Evolutionary conservation across 2,888 invertebrate genomes (phyloP).

Genomic region (Entomobrya multifasciata): DNA sequence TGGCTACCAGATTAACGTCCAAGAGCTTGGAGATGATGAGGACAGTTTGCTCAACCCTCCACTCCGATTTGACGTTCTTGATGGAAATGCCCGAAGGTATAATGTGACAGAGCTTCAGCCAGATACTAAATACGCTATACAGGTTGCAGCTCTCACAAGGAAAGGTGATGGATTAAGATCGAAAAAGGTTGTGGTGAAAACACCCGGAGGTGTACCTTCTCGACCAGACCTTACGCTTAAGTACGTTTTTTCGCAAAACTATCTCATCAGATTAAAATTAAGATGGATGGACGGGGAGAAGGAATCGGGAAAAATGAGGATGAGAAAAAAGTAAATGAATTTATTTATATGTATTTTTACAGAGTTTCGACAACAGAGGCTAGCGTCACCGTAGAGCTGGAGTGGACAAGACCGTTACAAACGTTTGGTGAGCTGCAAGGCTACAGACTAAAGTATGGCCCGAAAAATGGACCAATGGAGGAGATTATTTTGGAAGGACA

Average conservation of each 20-base stretch:
- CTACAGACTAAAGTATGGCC: conserved; percentile 92
- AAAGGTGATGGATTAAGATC: conserved; percentile 98
- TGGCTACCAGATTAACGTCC: conserved; percentile 96
- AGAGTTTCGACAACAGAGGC: conserved; percentile 93
- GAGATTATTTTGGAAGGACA: conserved; percentile 78
- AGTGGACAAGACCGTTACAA: conserved; percentile 94
- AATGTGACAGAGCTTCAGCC: conserved; percentile 96
- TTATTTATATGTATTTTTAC: conserved; percentile 49
- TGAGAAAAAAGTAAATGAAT: neutral
- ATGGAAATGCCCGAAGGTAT: conserved; percentile 87
- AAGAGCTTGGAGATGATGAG: conserved; percentile 86
- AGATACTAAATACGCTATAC: conserved; percentile 95
- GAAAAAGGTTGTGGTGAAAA: conserved; percentile 90
- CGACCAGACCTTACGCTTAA: conserved; percentile 90
- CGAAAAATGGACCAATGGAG: conserved; percentile 81
- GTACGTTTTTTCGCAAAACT: conserved; percentile 83
- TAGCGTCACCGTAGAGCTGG: conserved; percentile 92
- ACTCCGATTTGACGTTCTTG: conserved; percentile 91
- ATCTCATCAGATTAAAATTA: conserved; percentile 19
- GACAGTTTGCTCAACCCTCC: conserved; percentile 92
- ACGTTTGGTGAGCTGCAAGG: conserved; percentile 94
- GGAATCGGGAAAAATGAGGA: conserved; percentile 33
- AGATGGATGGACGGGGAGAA: conserved; percentile 26
- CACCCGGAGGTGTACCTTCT: conserved; percentile 96
- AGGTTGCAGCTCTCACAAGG: conserved; percentile 96